phyloP scores from a whole-genome alignment of 2,113 vertebrate species.

The Pangasianodon hypophthalmus region DNA sequence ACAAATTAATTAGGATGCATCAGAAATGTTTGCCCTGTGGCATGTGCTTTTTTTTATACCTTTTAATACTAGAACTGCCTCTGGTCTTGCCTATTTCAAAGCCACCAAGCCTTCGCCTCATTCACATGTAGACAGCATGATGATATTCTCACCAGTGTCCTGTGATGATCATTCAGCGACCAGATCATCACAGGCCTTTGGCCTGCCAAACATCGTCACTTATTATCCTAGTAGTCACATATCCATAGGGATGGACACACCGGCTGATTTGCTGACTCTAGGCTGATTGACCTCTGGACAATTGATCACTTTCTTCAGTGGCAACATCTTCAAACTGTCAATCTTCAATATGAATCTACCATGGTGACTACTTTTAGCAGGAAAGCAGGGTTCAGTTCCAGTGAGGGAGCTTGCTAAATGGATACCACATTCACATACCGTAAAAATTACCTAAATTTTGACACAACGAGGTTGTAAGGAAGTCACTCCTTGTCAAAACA shows the following conservation, averaged over 20 bases:
- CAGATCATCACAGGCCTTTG: constrained; percentile 1
- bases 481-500: constrained; percentile 31
- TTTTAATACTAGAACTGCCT: constrained; percentile 36
- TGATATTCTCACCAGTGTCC: constrained; percentile 31
- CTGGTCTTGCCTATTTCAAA: constrained; percentile 29
- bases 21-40: constrained; percentile 42
- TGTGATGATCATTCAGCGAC: background rate
- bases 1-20: constrained; percentile 48
- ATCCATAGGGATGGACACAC: constrained; percentile 7
- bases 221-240: constrained; percentile 20
- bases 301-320: background rate
- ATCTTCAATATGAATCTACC: background rate
- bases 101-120: constrained; percentile 18
- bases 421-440: background rate
- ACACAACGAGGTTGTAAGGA: background rate
- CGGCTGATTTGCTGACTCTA: no score
- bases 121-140: constrained; percentile 27
- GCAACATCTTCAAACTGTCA: background rate
- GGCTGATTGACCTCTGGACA: background rate
- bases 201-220: constrained; percentile 27
- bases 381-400: background rate
- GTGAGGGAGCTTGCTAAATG: background rate
- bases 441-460: background rate
- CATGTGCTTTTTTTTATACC: constrained; percentile 26
- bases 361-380: background rate